These are phyloP conservation scores for Carcharodon carcharias DNA, from an alignment of 2,797 vertebrate genomes.

Conservation along the genomic window DNA sequence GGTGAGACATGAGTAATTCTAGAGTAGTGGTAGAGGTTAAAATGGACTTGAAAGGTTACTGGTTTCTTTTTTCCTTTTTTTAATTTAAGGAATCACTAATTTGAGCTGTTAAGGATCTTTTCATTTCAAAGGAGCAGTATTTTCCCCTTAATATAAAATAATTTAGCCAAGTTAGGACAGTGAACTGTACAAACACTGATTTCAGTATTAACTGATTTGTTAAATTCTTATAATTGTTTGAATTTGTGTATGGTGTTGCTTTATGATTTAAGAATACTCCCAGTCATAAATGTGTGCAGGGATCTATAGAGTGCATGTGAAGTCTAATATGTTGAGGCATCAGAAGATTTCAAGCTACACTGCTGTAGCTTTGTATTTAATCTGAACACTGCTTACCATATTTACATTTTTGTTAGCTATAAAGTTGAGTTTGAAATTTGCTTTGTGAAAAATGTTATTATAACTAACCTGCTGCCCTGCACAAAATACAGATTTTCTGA, in stretches of 20 bases:
- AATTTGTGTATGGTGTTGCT: background rate
- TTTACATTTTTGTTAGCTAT: background rate
- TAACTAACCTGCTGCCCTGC: background rate
- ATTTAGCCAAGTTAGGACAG: background rate
- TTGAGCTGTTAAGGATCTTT: background rate
- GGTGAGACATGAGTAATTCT: background rate
- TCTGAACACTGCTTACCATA: background rate
- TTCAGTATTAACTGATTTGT: background rate
- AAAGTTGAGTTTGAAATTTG: background rate
- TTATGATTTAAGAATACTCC: background rate
- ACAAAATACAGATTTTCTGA: background rate
- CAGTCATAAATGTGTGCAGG: background rate
- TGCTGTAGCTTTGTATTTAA: background rate
- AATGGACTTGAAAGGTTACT: background rate
- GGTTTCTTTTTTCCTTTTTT: background rate
- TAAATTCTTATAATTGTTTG: background rate
- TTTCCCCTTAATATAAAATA: background rate
- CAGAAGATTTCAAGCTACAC: background rate
- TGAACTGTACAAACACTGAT: background rate
- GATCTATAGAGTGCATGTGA: background rate
- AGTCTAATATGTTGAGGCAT: background rate
- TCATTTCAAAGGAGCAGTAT: background rate
- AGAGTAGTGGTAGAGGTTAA: background rate
- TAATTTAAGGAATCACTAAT: background rate
- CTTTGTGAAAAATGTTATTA: background rate